phyloP scores from a whole-genome alignment of 2,113 vertebrate genomes.

The Phoxinus phoxinus region DNA sequence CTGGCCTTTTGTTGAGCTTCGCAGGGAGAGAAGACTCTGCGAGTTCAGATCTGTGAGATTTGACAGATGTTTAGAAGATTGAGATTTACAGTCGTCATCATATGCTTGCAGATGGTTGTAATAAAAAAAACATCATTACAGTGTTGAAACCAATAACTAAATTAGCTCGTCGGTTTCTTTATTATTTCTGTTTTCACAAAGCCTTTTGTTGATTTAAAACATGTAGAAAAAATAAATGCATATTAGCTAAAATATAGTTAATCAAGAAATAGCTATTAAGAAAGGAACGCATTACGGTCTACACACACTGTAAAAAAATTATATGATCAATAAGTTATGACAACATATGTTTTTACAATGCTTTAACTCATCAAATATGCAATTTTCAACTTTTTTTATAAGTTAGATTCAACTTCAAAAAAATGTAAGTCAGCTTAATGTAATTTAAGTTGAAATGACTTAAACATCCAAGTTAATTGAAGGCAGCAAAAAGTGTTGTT shows the following conservation, averaged over 20 bases:
- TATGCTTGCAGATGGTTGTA: slow-evolving; percentile 66
- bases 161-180: slow-evolving; percentile 67
- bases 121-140: not conserved
- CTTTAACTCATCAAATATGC: too few species aligned
- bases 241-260: not conserved
- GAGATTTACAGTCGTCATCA: slow-evolving; percentile 71
- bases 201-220: not conserved
- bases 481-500: too few species aligned
- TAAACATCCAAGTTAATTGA: too few species aligned
- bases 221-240: not conserved
- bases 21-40: slow-evolving; percentile 57
- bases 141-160: slow-evolving; percentile 58
- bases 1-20: slow-evolving; percentile 79
- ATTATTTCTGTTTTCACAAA: slow-evolving; percentile 54
- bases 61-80: slow-evolving; percentile 68
- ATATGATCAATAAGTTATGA: too few species aligned
- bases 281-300: not conserved
- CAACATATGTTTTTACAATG: too few species aligned
- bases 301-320: not conserved
- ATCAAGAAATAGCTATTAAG: not conserved
- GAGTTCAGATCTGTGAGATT: slow-evolving; percentile 67
- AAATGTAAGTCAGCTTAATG: too few species aligned
- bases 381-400: too few species aligned
- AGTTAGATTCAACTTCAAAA: too few species aligned
- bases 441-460: too few species aligned